These are phyloP conservation scores for Sparidentex hasta DNA, from an alignment of 2,797 vertebrate species.

Conservation along the genomic window DNA sequence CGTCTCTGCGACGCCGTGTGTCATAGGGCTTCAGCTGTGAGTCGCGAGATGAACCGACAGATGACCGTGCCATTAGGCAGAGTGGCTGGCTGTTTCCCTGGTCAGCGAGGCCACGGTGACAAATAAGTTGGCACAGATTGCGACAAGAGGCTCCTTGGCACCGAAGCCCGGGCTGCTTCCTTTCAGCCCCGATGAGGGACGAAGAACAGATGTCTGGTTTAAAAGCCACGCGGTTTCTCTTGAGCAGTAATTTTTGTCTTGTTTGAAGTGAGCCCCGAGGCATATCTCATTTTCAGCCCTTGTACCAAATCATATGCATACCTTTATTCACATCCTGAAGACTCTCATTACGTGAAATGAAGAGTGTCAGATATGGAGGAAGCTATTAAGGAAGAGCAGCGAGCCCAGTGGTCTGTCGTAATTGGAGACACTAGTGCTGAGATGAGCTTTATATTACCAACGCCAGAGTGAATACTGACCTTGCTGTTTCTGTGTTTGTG, in stretches of 20 bases:
- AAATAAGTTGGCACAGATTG: conserved; percentile 74
- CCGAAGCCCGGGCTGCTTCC: conserved; percentile 45
- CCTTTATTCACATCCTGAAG: conserved; percentile 78
- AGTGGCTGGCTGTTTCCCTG: conserved; percentile 61
- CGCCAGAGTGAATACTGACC: conserved; percentile 75
- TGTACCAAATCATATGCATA: conserved; percentile 75
- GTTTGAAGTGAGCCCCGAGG: conserved; percentile 77
- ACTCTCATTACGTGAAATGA: conserved; percentile 79
- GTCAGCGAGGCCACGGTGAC: conserved; percentile 65
- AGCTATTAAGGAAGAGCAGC: conserved; percentile 72
- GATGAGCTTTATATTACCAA: conserved; percentile 73
- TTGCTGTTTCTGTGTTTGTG: conserved; percentile 69
- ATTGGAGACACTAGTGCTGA: conserved; percentile 74
- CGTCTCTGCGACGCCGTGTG: conserved; percentile 45
- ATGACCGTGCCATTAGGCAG: conserved; percentile 65
- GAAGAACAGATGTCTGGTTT: conserved; percentile 79
- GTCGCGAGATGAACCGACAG: conserved; percentile 58
- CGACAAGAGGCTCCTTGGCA: conserved; percentile 70
- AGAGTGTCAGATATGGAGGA: conserved; percentile 79
- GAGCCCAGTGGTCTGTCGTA: conserved; percentile 64
- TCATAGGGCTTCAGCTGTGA: conserved; percentile 54
- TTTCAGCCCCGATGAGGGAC: conserved; percentile 63
- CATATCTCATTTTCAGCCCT: conserved; percentile 72
- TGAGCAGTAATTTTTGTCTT: conserved; percentile 71
- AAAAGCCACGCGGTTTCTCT: conserved; percentile 62